phyloP scores from a whole-genome alignment of 2,888 invertebrate genomes.

The Lasiommata megera region DNA sequence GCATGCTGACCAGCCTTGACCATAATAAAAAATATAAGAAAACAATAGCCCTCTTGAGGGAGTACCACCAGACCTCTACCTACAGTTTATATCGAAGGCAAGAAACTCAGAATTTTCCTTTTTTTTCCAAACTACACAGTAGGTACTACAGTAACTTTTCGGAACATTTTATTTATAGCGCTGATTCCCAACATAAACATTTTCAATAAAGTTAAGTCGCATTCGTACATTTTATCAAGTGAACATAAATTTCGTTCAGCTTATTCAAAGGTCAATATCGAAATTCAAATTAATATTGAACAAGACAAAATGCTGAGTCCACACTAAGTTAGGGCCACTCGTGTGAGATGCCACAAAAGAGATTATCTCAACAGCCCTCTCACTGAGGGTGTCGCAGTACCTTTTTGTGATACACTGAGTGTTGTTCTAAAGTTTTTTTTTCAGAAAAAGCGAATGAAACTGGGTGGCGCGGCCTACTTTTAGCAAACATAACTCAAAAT shows the following conservation, averaged over 20 bases:
- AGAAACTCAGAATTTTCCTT: too few relatives aligned
- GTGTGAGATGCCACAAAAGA: constrained; percentile 29
- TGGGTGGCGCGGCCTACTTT: constrained; percentile 7
- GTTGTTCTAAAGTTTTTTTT: constrained; percentile 19
- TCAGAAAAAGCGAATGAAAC: constrained; percentile 9
- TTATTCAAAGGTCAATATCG: constrained; percentile 1
- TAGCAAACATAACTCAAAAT: background rate
- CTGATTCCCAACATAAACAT: too few relatives aligned
- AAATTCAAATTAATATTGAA: constrained; percentile 10
- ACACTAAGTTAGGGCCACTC: constrained; percentile 23
- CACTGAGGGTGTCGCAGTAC: constrained; percentile 22
- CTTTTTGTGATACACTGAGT: constrained; percentile 28
- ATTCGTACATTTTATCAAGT: too few relatives aligned
- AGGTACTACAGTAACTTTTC: too few relatives aligned
- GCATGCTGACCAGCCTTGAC: too few relatives aligned
- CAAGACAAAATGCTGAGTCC: constrained; percentile 18
- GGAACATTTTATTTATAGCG: too few relatives aligned
- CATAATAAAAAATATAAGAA: too few relatives aligned
- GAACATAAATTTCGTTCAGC: background rate
- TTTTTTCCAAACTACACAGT: too few relatives aligned
- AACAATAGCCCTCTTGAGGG: too few relatives aligned
- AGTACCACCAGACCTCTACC: too few relatives aligned
- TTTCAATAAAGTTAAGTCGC: too few relatives aligned
- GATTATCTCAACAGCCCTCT: constrained; percentile 29
- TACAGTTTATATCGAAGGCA: too few relatives aligned